Base-by-base conservation (phyloP, 2,888 invertebrate species). In the Sinhomidia bicolor region DNA sequence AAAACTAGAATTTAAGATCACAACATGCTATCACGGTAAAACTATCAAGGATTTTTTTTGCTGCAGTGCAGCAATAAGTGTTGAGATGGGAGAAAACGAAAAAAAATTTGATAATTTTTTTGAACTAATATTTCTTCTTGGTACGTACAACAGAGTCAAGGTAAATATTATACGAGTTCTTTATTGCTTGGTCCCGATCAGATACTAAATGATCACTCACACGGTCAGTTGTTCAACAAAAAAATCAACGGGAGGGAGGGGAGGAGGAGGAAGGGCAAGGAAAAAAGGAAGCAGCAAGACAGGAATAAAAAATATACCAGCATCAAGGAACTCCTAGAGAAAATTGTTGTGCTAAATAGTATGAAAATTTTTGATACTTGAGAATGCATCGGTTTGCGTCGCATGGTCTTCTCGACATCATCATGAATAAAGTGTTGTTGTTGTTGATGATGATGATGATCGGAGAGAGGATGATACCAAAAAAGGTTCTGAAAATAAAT, bases 401-500 rank as follows among this genome's bases (percentile, higher is more conserved):
- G n/a, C n/a, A n/a, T n/a, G n/a, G n/a, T n/a, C n/a, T n/a, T n/a
- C n/a, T 7, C 47, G 47, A 47, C 47, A 47, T 47, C 14, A 36
- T 54, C 36, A 80, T 54, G 17, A 62, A 80, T 20, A 23, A 32
- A n/a, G 79, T n/a, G 60, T 36, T 44, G 26, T 14, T 26, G n/a
- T n/a, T n/a, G n/a, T n/a, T 9, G 14, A 51, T 14, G 20, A 41
- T 36, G 36, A 47, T 47, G 17, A 54, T 54, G 17, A 17, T 54
- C 51, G 51, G 17, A 41, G n/a, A 62, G 47, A 65, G 9, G 60
- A 60, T 62, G 23, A 62, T 32, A 12, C 51, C 51, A 82, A 68
- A 47, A 71, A 82, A 23, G 82, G 68, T 5, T 36, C 10, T 76
- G 23, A 71, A 76, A 76, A 57, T 68, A 6, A 47, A 85, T 78